A percentile compares a stretch with the other conserved stretches of the same genome.
Conservation (phyloP, 2,888 invertebrate genomes). For the Scaptomyza flava region DNA sequence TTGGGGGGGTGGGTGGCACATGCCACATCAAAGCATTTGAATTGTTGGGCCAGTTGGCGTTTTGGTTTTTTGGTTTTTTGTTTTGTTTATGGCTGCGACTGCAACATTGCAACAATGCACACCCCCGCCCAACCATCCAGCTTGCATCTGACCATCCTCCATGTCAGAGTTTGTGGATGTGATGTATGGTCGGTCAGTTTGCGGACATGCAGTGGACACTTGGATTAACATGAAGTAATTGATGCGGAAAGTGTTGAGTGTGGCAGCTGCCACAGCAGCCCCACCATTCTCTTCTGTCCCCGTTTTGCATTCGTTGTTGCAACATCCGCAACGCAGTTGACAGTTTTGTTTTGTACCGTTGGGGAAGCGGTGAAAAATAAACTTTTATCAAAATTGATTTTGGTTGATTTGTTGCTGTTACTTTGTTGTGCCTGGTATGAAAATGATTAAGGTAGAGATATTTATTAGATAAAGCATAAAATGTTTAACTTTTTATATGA, state of each 20-base stretch:
- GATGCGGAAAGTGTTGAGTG: conserved; percentile 81
- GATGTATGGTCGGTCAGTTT: conserved; percentile 83
- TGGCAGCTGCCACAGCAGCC: conserved; percentile 64
- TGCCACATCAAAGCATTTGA: conserved; percentile 73
- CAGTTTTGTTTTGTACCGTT: neutral
- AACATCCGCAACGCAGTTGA: conserved; percentile 5
- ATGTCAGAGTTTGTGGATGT: conserved; percentile 38
- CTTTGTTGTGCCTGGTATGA: neutral
- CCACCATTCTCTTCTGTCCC: neutral
- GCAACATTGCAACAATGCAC: conserved; percentile 70
- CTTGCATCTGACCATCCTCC: neutral
- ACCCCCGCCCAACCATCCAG: conserved; percentile 1
- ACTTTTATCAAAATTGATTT: conserved; percentile 63
- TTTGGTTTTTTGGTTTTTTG: conserved; percentile 22
- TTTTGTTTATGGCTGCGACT: conserved; percentile 14
- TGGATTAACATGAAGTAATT: conserved; percentile 81
- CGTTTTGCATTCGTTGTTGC: neutral
- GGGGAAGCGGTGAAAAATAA: conserved; percentile 2
- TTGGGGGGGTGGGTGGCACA: neutral
- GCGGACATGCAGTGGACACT: conserved; percentile 83
- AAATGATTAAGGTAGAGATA: neutral
- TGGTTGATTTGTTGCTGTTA: conserved; percentile 1
- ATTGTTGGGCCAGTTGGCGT: conserved; percentile 58
- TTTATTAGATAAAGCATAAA: neutral
- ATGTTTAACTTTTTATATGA: neutral